Conservation (phyloP, 2,888 invertebrate species). For the Pecten maximus region DNA sequence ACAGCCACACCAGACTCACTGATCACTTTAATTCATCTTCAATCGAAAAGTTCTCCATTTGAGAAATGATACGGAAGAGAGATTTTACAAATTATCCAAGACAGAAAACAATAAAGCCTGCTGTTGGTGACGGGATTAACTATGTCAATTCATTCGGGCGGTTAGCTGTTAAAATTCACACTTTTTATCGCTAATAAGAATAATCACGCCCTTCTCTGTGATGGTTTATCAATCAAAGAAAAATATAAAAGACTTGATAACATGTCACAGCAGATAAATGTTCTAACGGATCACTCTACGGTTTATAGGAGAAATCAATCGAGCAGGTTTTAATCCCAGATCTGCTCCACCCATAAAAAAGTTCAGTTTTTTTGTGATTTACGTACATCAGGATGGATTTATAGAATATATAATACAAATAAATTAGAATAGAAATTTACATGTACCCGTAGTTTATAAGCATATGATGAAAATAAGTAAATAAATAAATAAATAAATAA, state of each 20-base stretch:
- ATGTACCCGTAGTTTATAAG: too few relatives aligned
- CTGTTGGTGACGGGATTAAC: background rate
- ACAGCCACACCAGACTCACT: background rate
- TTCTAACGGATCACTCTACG: background rate
- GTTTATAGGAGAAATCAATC: background rate
- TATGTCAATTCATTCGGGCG: background rate
- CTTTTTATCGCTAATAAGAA: background rate
- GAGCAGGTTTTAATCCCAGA: background rate
- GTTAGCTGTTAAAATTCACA: background rate
- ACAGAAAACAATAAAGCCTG: background rate
- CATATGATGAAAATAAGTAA: too few relatives aligned
- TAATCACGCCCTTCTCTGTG: background rate
- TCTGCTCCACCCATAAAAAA: background rate
- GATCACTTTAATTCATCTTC: constrained; percentile 7
- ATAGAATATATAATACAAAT: too few relatives aligned
- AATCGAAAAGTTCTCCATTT: background rate
- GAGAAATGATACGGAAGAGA: background rate
- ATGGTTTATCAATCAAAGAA: background rate
- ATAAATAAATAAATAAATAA: too few relatives aligned
- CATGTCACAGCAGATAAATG: background rate
- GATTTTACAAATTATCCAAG: background rate
- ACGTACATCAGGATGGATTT: too few relatives aligned
- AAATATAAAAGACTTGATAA: background rate
- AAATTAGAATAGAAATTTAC: too few relatives aligned
- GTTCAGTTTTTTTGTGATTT: too few relatives aligned